These are phyloP conservation scores for Mormyrus hasselquistii DNA, from an alignment of 2,797 vertebrate genomes.

Conservation along the genomic window DNA sequence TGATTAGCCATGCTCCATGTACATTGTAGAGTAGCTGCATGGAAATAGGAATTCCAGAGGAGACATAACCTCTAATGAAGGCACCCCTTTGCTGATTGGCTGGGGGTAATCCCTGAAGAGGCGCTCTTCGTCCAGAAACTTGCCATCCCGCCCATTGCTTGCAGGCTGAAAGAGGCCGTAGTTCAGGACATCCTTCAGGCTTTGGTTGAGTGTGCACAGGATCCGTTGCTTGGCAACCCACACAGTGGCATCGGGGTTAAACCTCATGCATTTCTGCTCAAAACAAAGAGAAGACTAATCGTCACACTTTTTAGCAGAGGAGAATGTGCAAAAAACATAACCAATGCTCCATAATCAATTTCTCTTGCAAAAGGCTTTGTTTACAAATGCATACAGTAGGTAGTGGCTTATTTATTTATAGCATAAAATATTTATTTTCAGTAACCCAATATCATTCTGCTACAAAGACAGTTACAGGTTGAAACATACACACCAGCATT, in stretches of 20 bases:
- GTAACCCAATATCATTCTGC: constrained; percentile 7
- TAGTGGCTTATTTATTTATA: background rate
- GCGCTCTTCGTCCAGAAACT: constrained; percentile 88
- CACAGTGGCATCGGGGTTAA: constrained; percentile 80
- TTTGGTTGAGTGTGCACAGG: constrained; percentile 84
- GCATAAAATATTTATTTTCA: background rate
- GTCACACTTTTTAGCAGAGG: constrained; percentile 9
- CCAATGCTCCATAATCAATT: background rate
- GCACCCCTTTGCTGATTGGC: constrained; percentile 73
- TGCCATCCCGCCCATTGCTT: constrained; percentile 75
- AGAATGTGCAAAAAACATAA: background rate
- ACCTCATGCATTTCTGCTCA: constrained; percentile 84
- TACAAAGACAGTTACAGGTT: constrained; percentile 12
- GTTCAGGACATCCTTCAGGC: constrained; percentile 89
- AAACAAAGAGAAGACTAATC: constrained; percentile 23
- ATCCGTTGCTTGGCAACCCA: constrained; percentile 90
- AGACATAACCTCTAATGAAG: constrained; percentile 75
- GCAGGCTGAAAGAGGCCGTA: constrained; percentile 91
- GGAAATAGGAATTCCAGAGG: background rate
- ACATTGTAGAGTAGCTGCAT: background rate
- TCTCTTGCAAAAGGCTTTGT: constrained; percentile 13
- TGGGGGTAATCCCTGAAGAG: constrained; percentile 84
- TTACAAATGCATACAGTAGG: background rate
- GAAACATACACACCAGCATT: background rate
- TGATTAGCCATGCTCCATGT: background rate